phyloP scores from a whole-genome alignment of 2,888 invertebrate genomes.

The Rhagonycha lutea region DNA sequence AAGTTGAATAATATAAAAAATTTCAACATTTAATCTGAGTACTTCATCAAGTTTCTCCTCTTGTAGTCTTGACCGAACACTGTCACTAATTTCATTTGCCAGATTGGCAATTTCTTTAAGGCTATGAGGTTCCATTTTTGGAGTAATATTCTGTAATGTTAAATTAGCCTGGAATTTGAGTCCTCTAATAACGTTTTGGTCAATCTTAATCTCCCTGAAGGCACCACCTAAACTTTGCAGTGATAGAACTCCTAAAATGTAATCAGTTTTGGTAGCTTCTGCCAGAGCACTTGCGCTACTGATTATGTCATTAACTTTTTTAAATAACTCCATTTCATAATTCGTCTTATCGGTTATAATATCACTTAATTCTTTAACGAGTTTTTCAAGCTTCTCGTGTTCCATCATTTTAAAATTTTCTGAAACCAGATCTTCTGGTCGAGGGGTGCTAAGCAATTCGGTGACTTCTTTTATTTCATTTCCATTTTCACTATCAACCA shows the following conservation, averaged over 20 bases:
- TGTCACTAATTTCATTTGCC: background rate
- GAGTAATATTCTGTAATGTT: background rate
- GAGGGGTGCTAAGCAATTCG: background rate
- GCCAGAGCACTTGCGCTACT: background rate
- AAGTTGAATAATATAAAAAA: background rate
- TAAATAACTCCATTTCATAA: background rate
- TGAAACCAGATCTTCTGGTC: background rate
- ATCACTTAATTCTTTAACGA: background rate
- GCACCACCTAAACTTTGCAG: background rate
- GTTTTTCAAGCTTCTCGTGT: background rate
- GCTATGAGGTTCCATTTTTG: background rate
- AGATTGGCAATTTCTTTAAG: background rate
- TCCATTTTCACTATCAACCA: too few species aligned
- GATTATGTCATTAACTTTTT: background rate
- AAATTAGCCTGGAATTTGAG: background rate
- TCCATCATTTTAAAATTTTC: background rate
- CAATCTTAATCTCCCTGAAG: background rate
- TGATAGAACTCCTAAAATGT: background rate
- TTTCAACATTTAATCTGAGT: background rate
- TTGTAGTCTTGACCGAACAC: background rate
- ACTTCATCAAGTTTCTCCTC: background rate
- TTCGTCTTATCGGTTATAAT: background rate
- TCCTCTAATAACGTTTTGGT: background rate
- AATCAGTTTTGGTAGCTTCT: background rate
- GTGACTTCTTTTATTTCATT: too few species aligned